Evolutionary conservation across 2,113 vertebrate genomes (phyloP).

Genomic region (Epinephelus moara): DNA sequence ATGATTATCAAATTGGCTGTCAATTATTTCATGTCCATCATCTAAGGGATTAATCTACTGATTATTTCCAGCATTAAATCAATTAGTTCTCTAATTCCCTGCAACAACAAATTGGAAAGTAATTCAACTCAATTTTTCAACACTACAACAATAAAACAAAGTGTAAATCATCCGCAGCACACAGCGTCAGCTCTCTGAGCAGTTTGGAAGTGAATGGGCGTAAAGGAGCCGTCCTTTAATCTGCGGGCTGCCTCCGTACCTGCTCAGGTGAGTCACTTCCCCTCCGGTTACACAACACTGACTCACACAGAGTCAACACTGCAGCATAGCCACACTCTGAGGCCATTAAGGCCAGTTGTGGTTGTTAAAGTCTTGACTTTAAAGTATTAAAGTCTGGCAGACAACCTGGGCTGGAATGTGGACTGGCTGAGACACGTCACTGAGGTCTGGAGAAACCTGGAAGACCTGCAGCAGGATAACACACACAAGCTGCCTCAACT

Average conservation of each 20-base stretch:
- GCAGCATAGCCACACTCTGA: neutral
- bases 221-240: neutral
- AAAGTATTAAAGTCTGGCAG: conserved; percentile 22
- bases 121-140: neutral
- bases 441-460: neutral
- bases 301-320: neutral
- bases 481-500: neutral
- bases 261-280: conserved; percentile 39
- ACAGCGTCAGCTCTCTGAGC: too few relatives aligned
- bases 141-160: neutral
- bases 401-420: conserved; percentile 46
- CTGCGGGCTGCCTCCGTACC: neutral
- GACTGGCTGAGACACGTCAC: conserved; percentile 53
- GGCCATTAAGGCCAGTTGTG: neutral
- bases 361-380: neutral
- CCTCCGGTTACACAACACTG: conserved; percentile 16
- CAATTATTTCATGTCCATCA: too few relatives aligned
- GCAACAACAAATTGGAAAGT: neutral
- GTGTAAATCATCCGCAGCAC: neutral
- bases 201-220: neutral
- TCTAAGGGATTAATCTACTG: neutral
- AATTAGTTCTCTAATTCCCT: neutral
- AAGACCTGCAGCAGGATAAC: neutral
- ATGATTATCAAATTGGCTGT: too few relatives aligned
- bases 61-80: neutral